Percentiles rank a stretch among this genome's conserved stretches.
phyloP scores from a whole-genome alignment of 2,113 vertebrate species.

The Procapra przewalskii region DNA sequence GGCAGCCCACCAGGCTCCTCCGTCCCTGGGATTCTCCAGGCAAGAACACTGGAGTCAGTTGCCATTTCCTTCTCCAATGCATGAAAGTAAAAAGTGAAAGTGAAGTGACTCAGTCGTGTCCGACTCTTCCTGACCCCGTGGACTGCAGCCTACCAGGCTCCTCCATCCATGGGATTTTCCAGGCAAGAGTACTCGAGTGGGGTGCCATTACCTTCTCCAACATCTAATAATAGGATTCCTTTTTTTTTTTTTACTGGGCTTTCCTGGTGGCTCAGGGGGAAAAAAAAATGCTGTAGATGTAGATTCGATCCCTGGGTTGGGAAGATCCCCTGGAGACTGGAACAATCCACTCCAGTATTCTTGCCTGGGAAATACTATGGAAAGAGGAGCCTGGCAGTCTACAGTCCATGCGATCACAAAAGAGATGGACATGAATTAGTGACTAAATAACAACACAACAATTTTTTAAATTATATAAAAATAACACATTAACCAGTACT shows the following conservation, averaged over 20 bases:
- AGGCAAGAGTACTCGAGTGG: no score
- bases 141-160: no score
- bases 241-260: not conserved
- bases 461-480: slow-evolving; percentile 30
- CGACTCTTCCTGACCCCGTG: no score
- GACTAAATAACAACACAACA: not conserved
- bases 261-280: not conserved
- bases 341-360: not conserved
- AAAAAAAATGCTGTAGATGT: not conserved
- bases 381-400: not conserved
- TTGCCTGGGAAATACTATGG: not conserved
- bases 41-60: no score
- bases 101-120: no score
- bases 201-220: not conserved
- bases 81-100: no score
- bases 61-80: no score
- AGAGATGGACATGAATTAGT: not conserved
- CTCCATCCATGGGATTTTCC: no score
- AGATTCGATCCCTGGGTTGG: not conserved
- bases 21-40: no score
- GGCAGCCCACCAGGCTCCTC: no score
- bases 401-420: not conserved
- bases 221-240: not conserved
- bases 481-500: not conserved
- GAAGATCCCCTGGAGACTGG: not conserved